These are phyloP conservation scores for Dilophus febrilis DNA, from an alignment of 2,888 invertebrate species.

Conservation along the genomic window DNA sequence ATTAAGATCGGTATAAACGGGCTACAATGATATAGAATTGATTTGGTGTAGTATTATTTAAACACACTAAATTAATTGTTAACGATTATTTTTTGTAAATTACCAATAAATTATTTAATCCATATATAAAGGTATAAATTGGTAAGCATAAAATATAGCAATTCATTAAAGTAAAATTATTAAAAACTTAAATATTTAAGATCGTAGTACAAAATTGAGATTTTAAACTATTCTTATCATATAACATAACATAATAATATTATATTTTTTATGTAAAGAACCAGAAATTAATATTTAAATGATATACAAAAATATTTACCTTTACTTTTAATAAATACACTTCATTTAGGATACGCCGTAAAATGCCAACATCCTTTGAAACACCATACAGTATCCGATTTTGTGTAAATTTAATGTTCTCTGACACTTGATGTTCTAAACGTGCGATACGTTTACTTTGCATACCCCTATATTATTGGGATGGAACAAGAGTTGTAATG, in stretches of 20 bases:
- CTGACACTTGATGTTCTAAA: constrained; percentile 59
- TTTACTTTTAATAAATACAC: constrained; percentile 67
- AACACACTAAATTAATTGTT: no score
- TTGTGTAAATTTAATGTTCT: constrained; percentile 62
- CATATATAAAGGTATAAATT: no score
- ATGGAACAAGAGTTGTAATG: no score
- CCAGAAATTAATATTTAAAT: constrained; percentile 1
- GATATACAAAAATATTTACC: constrained; percentile 31
- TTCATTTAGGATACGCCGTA: constrained; percentile 62
- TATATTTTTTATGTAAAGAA: neutral
- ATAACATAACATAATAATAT: neutral
- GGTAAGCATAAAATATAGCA: no score
- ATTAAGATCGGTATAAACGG: constrained; percentile 53
- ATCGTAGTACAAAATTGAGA: no score
- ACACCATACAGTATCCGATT: constrained; percentile 59
- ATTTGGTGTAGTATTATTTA: no score
- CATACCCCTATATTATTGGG: constrained; percentile 25
- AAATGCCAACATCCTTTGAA: constrained; percentile 53
- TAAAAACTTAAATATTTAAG: no score
- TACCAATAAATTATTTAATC: no score
- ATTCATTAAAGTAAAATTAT: no score
- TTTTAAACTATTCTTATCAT: constrained; percentile 1
- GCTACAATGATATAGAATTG: no score
- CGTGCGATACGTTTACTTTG: constrained; percentile 54
- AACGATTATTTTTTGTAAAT: no score